Conservation (phyloP, 2,797 vertebrate genomes). For the Coracias cyanogaster region DNA sequence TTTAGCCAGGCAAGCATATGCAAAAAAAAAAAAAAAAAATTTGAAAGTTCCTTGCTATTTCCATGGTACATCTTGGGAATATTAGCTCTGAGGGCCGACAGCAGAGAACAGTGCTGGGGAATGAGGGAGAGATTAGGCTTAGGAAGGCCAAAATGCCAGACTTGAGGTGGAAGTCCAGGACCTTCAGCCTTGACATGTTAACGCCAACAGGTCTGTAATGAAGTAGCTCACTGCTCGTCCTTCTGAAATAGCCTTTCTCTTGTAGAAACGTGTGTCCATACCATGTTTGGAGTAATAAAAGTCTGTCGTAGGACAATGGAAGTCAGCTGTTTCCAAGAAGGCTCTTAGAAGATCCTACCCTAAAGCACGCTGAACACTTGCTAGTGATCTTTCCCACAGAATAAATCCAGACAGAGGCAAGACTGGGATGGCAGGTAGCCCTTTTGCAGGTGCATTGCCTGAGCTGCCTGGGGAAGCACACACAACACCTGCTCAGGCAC, state of each 20-base stretch:
- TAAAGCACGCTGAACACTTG: background rate
- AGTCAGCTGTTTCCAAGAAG: background rate
- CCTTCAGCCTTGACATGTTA: background rate
- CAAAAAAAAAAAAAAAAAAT: background rate
- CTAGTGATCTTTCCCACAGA: background rate
- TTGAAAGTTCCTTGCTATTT: slow-evolving; percentile 5
- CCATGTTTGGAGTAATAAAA: background rate
- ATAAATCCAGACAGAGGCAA: background rate
- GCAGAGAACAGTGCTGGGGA: background rate
- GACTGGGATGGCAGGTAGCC: background rate
- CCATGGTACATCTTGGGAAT: background rate
- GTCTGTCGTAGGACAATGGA: background rate
- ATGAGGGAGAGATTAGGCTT: background rate
- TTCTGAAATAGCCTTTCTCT: background rate
- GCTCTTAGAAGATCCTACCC: background rate
- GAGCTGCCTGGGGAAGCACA: slow-evolving; percentile 43
- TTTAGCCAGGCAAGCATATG: slow-evolving; percentile 30
- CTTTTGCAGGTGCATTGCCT: slow-evolving; percentile 50
- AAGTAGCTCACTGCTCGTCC: background rate
- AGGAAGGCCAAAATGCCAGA: background rate
- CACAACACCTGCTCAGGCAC: slow-evolving; percentile 43
- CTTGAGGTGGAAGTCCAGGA: background rate
- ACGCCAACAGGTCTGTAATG: background rate
- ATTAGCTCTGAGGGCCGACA: background rate
- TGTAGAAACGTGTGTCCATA: background rate